These are phyloP conservation scores for Lithobates pipiens DNA, from an alignment of 2,797 vertebrate species.

Conservation along the genomic window DNA sequence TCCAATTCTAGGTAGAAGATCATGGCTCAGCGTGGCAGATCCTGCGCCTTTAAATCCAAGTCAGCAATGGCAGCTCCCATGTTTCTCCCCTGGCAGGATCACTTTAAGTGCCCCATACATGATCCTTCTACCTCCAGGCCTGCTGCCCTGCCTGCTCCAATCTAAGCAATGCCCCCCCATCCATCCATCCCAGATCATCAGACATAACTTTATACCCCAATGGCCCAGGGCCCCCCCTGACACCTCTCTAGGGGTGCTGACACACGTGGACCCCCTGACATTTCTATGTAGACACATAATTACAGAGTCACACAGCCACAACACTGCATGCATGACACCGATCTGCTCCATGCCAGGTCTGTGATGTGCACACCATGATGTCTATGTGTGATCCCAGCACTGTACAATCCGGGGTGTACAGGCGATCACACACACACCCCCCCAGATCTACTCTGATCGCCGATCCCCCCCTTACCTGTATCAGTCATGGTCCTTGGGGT, in stretches of 20 bases:
- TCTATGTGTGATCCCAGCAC: not conserved
- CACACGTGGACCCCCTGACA: conserved; percentile 25
- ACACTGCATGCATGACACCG: too few species aligned
- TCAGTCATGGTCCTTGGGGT: conserved; percentile 18
- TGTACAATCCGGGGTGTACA: too few species aligned
- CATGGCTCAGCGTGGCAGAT: too few species aligned
- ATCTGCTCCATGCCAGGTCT: too few species aligned
- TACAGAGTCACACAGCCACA: not conserved
- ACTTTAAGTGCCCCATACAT: conserved; percentile 29
- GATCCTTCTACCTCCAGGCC: conserved; percentile 13
- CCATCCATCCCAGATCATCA: not conserved
- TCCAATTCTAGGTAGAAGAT: too few species aligned
- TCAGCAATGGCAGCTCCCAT: too few species aligned
- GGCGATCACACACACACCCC: too few species aligned
- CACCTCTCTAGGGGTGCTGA: conserved; percentile 23
- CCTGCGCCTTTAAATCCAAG: too few species aligned
- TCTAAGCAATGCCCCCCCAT: not conserved
- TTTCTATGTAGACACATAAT: not conserved
- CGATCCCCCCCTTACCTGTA: conserved; percentile 39
- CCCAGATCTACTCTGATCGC: too few species aligned
- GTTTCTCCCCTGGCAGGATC: too few species aligned
- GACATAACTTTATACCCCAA: conserved; percentile 42
- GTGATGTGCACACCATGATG: not conserved
- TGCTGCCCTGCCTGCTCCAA: not conserved
- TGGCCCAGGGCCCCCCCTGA: not conserved